Evolutionary conservation across 1,140 invertebrate species (phyloP), one percentile per base, ranked within the genome.

Genomic region (Bombus consobrinus): DNA sequence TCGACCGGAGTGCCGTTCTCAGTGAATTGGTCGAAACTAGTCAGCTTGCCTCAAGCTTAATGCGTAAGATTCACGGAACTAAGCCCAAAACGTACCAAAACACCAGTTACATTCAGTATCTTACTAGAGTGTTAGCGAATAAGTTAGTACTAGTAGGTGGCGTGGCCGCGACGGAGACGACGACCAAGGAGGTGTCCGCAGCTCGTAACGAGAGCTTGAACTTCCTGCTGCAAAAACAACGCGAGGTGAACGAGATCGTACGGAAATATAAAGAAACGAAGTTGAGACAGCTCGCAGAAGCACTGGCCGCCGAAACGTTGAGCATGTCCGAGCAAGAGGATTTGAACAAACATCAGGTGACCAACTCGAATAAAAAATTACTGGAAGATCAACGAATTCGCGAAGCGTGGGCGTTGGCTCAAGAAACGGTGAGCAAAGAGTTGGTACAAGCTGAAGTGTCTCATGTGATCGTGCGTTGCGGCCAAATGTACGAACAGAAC

Each of bases 381-480:
- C 88, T 91, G 9, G 95, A 96, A 57, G 93, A 96, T 88, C 94
- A 95, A 76, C 94, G 95, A 43, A 95, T 97, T 66, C 96, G 97
- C 39, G 96, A 97, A 88, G 96, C 97, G 8, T 97, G 96, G 96
- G 96, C 95, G 62, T 94, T 96, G 66, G 97, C 97, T 4, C 96
- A 97, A 85, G 97, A 97, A 91, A 96, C 96, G 1, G 96, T 97
- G 6, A 97, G 97, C 88, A 96, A 96, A 34, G 97, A 97, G 92
- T 94, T 98, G 3, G 96, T 97, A 25, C 97, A 97, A 89, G 96
- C 96, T 1, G 97, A 98, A 93, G 97, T 97, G 80, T 96, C 97
- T 28, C 97, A 97, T 85, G 96, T 97, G 8, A 96, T 97, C 86
- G 95, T 96, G 78, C 95, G 96, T 32, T 97, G 96, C 87, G 97